phyloP scores from a whole-genome alignment of 2,113 vertebrate species.

The Notiomystis cincta region DNA sequence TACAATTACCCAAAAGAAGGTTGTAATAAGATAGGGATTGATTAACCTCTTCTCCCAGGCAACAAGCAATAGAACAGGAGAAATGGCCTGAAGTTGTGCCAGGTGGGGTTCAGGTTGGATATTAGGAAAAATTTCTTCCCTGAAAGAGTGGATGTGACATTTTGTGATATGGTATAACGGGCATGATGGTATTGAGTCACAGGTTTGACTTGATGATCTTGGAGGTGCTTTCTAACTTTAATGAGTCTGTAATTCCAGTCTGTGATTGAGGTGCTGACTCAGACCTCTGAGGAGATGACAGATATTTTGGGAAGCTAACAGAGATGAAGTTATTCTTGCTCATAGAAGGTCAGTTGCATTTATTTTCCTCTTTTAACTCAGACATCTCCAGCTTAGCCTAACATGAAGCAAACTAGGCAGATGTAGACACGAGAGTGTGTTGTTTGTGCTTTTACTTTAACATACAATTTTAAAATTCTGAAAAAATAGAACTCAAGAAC shows the following conservation, averaged over 20 bases:
- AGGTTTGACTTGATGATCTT: background rate
- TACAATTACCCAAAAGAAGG: background rate
- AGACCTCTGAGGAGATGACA: background rate
- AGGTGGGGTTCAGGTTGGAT: background rate
- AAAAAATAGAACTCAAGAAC: background rate
- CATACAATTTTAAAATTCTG: background rate
- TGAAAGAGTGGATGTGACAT: background rate
- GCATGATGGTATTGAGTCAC: background rate
- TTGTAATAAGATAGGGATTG: background rate
- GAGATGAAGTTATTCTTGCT: background rate
- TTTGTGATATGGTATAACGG: too few species aligned
- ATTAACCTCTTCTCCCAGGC: background rate
- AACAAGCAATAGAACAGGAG: background rate
- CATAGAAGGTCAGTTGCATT: background rate
- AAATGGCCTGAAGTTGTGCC: background rate
- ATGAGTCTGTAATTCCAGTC: background rate
- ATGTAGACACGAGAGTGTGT: accelerated
- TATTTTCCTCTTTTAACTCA: background rate
- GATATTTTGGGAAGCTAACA: background rate
- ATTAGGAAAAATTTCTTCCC: background rate
- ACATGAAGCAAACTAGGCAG: background rate
- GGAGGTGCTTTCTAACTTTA: background rate
- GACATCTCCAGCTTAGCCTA: background rate
- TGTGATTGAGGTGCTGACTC: background rate
- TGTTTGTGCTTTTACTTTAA: background rate